These are phyloP conservation scores for Epistrophe grossulariae DNA, from an alignment of 2,888 invertebrate genomes.

Conservation along the genomic window DNA sequence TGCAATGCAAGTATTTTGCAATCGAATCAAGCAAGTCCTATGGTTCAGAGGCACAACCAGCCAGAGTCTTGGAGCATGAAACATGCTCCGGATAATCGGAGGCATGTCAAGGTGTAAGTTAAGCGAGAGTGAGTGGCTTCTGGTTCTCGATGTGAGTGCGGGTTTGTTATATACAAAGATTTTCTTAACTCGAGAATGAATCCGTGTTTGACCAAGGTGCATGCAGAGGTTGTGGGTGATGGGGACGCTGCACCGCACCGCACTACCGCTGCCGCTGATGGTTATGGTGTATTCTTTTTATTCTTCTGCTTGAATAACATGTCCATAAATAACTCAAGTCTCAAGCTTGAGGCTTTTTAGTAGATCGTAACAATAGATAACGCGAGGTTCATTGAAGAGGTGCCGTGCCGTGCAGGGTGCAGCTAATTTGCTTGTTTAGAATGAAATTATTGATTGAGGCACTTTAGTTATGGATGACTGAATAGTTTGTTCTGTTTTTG, in stretches of 20 bases:
- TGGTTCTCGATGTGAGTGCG: conserved; percentile 59
- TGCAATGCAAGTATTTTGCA: conserved; percentile 67
- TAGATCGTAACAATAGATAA: conserved; percentile 73
- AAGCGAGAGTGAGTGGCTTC: conserved; percentile 70
- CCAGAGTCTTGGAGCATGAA: conserved; percentile 47
- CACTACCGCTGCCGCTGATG: background rate
- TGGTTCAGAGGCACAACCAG: conserved; percentile 43
- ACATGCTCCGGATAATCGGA: conserved; percentile 73
- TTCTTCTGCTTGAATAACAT: conserved; percentile 31
- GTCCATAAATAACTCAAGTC: conserved; percentile 74
- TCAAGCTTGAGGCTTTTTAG: conserved; percentile 61
- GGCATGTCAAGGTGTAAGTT: conserved; percentile 74
- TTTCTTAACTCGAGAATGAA: conserved; percentile 48
- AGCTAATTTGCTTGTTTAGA: conserved; percentile 72
- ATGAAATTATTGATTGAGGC: conserved; percentile 65
- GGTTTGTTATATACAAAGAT: conserved; percentile 7
- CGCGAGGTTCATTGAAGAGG: conserved; percentile 59
- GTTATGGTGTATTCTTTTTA: conserved; percentile 54
- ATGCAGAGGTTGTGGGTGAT: conserved; percentile 69
- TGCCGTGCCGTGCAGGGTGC: conserved; percentile 53
- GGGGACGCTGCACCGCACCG: conserved; percentile 28
- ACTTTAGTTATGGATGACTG: conserved; percentile 52
- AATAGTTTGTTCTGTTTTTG: conserved; percentile 44
- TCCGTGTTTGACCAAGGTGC: conserved; percentile 73
- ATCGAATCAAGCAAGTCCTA: conserved; percentile 43